Evolutionary conservation across 2,797 vertebrate species (phyloP).

Genomic region (Chrosomus eos): DNA sequence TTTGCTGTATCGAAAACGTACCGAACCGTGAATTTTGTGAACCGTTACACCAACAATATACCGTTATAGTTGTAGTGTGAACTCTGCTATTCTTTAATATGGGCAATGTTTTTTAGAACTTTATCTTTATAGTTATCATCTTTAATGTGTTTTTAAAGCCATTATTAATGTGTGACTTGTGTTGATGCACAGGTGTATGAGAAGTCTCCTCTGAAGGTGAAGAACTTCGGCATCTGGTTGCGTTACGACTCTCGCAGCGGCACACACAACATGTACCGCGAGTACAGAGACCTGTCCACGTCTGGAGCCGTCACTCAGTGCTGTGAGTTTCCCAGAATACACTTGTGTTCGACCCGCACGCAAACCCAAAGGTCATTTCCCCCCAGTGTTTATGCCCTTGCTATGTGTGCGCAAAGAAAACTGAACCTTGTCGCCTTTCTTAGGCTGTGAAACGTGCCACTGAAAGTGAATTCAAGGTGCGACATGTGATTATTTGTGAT

Average conservation of each 20-base stretch:
- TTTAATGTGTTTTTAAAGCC: no score
- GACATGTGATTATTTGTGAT: slow-evolving; percentile 63
- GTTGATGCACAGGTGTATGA: slow-evolving; percentile 85
- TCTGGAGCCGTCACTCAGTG: slow-evolving; percentile 97
- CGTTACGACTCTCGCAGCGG: slow-evolving; percentile 97
- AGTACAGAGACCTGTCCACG: slow-evolving; percentile 95
- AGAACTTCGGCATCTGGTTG: slow-evolving; percentile 98
- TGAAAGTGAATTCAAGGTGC: slow-evolving; percentile 83
- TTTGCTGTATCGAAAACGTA: no score
- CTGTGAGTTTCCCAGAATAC: slow-evolving; percentile 82
- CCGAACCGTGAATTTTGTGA: no score
- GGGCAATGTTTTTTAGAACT: no score
- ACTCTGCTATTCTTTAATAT: no score
- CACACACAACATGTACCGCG: slow-evolving; percentile 99
- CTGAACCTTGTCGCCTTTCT: slow-evolving; percentile 83
- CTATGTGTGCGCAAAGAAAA: slow-evolving; percentile 79
- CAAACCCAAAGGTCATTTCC: slow-evolving; percentile 80
- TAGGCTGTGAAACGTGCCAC: slow-evolving; percentile 72
- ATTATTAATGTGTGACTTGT: background rate
- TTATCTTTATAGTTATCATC: no score
- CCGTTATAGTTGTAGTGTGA: no score
- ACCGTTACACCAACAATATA: no score
- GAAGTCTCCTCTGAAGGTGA: slow-evolving; percentile 92
- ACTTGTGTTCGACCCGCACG: slow-evolving; percentile 65
- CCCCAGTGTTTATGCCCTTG: slow-evolving; percentile 74